Evolutionary conservation across 2,113 vertebrate species (phyloP).

Genomic region (Laticauda colubrina): DNA sequence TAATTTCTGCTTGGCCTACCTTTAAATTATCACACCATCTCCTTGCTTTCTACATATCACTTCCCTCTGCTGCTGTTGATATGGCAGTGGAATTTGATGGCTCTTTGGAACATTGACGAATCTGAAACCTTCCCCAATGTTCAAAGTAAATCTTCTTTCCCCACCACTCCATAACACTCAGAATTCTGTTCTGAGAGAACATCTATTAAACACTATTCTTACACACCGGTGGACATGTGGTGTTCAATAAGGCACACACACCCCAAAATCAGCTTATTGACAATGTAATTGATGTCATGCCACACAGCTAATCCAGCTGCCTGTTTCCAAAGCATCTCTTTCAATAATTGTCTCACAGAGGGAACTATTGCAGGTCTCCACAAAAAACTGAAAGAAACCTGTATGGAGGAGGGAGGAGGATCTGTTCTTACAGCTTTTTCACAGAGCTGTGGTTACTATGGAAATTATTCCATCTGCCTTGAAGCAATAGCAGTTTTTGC

Average conservation of each 20-base stretch:
- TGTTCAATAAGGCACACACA: conserved; percentile 26
- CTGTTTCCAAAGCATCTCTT: conserved; percentile 40
- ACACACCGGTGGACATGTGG: conserved; percentile 26
- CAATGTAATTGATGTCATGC: neutral
- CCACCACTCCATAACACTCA: neutral
- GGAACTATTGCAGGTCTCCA: conserved; percentile 40
- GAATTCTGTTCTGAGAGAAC: conserved; percentile 17
- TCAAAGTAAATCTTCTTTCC: conserved; percentile 13
- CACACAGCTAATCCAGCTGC: accelerated
- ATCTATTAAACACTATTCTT: conserved; percentile 37
- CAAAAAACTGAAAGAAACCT: conserved; percentile 42
- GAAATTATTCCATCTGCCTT: conserved; percentile 51
- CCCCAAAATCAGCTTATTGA: neutral
- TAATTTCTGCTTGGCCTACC: neutral
- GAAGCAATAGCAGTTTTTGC: conserved; percentile 40
- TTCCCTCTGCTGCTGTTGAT: conserved; percentile 46
- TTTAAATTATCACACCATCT: neutral
- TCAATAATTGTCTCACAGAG: conserved; percentile 25
- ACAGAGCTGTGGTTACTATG: conserved; percentile 65
- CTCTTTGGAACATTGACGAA: conserved; percentile 40
- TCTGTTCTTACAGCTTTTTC: conserved; percentile 53
- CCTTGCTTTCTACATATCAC: neutral
- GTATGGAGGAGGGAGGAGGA: conserved; percentile 48
- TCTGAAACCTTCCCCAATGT: conserved; percentile 34
- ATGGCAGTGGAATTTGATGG: conserved; percentile 46